These are phyloP conservation scores for Drosophila biarmipes DNA, from an alignment of 1,140 invertebrate species.

Conservation along the genomic window DNA sequence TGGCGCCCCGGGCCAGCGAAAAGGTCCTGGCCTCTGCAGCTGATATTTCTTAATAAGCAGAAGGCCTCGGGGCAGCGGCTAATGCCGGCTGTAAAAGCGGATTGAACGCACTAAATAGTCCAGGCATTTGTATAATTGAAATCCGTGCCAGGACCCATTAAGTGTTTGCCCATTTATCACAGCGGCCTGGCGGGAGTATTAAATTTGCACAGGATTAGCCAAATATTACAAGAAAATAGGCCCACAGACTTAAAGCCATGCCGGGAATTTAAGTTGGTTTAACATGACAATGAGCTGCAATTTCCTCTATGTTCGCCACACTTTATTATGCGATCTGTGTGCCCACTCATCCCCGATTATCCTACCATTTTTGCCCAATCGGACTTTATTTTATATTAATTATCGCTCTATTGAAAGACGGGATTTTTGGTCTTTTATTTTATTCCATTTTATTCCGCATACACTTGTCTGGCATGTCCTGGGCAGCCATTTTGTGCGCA, in stretches of 20 bases:
- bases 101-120: constrained; percentile 71
- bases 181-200: constrained; percentile 32
- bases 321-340: constrained; percentile 20
- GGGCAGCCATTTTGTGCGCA: constrained; percentile 72
- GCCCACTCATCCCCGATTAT: constrained; percentile 13
- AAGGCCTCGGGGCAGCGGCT: constrained; percentile 43
- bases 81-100: constrained; percentile 58
- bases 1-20: constrained; percentile 47
- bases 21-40: constrained; percentile 41
- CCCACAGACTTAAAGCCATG: constrained; percentile 1
- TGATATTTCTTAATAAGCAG: constrained; percentile 70
- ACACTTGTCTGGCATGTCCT: constrained; percentile 30
- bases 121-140: constrained; percentile 78
- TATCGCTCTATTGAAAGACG: constrained; percentile 61
- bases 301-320: constrained; percentile 12
- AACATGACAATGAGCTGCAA: constrained; percentile 31
- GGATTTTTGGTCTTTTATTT: constrained; percentile 59
- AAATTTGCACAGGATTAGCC: constrained; percentile 43
- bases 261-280: constrained; percentile 1
- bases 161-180: constrained; percentile 62
- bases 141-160: constrained; percentile 61
- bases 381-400: constrained; percentile 74
- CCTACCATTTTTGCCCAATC: constrained; percentile 3
- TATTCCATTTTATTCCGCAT: constrained; percentile 28
- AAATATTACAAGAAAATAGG: constrained; percentile 15